Evolutionary conservation across 2,888 invertebrate species (phyloP).

Genomic region (Eupithecia exiguata): DNA sequence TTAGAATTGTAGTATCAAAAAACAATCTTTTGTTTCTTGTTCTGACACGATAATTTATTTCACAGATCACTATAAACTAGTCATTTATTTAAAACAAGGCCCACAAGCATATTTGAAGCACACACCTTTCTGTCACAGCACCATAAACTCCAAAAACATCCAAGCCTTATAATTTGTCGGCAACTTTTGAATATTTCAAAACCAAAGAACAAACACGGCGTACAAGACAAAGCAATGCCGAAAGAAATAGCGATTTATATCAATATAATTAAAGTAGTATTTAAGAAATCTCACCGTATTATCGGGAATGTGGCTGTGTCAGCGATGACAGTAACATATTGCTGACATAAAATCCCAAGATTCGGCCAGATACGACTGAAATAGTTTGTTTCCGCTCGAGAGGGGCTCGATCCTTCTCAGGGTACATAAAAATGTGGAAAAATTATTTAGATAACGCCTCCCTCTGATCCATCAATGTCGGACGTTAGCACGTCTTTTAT

Average conservation of each 20-base stretch:
- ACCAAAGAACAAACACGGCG: slow-evolving; percentile 27
- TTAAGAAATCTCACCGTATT: slow-evolving; percentile 74
- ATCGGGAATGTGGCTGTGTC: slow-evolving; percentile 73
- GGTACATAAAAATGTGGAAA: slow-evolving; percentile 74
- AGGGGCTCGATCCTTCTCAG: slow-evolving; percentile 62
- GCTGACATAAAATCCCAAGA: slow-evolving; percentile 79
- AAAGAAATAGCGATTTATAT: slow-evolving; percentile 74
- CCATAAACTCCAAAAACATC: neutral
- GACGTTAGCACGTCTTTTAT: slow-evolving; percentile 48
- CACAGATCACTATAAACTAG: too few relatives aligned
- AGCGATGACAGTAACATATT: slow-evolving; percentile 77
- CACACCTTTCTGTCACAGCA: neutral
- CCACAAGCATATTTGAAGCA: neutral
- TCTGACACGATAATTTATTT: too few relatives aligned
- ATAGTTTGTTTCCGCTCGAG: slow-evolving; percentile 74
- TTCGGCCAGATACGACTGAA: slow-evolving; percentile 74
- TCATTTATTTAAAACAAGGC: neutral
- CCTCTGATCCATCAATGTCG: slow-evolving; percentile 74
- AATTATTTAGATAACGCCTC: slow-evolving; percentile 69
- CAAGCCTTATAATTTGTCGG: neutral
- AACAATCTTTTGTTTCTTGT: too few relatives aligned
- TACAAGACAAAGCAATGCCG: slow-evolving; percentile 69
- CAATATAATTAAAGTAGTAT: slow-evolving; percentile 79
- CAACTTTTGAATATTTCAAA: slow-evolving; percentile 16
- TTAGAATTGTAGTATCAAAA: too few relatives aligned